Evolutionary conservation across 2,113 vertebrate genomes (phyloP).

Genomic region (Lamprotornis superbus): DNA sequence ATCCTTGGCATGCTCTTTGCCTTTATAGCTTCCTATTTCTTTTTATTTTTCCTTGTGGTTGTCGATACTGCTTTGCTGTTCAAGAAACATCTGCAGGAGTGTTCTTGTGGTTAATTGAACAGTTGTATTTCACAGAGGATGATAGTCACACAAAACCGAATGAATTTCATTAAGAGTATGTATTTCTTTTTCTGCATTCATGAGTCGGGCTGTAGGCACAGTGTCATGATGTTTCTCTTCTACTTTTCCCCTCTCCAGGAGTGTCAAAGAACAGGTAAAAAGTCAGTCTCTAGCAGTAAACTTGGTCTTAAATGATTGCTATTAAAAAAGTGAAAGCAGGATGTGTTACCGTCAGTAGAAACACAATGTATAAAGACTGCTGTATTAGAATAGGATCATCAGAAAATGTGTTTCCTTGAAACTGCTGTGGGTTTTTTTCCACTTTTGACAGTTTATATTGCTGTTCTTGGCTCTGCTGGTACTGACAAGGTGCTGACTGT

Average conservation of each 20-base stretch:
- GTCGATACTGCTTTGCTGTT: not conserved
- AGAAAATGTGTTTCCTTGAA: not conserved
- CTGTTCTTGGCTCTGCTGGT: not conserved
- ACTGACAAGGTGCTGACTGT: not conserved
- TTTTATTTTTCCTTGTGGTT: not conserved
- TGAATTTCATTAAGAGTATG: not conserved
- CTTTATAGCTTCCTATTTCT: not conserved
- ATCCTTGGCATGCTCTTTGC: not conserved
- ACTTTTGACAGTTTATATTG: not conserved
- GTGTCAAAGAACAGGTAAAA: not conserved
- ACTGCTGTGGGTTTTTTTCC: not conserved
- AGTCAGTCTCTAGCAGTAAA: not conserved
- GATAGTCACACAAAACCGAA: not conserved
- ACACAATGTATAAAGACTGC: not conserved
- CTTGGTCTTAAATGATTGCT: not conserved
- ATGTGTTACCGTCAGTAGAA: not conserved
- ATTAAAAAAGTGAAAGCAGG: not conserved
- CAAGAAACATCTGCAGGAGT: not conserved
- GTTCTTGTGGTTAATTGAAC: not conserved
- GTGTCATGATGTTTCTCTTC: not conserved
- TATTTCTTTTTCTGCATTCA: not conserved
- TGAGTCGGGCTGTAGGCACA: not conserved
- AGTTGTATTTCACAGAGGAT: not conserved
- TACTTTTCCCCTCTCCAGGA: not conserved
- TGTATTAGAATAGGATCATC: not conserved